Percentiles rank a stretch among this genome's conserved stretches.
Evolutionary conservation across 2,888 invertebrate genomes (phyloP).

Genomic region (Nipponacmea schrenckii): DNA sequence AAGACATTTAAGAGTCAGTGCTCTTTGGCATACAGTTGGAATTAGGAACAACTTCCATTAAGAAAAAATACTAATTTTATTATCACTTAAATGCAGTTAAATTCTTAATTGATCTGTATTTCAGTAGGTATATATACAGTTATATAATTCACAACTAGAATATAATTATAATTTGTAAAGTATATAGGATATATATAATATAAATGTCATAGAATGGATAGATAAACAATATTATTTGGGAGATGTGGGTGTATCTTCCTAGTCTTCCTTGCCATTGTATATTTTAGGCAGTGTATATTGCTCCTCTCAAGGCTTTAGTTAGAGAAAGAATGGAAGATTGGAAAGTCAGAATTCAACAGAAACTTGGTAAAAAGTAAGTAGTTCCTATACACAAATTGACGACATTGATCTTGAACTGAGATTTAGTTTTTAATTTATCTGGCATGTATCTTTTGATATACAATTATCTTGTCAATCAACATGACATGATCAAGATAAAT

Average conservation of each 20-base stretch:
- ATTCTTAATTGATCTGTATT: background rate
- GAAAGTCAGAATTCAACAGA: slow-evolving; percentile 70
- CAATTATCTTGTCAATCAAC: slow-evolving; percentile 6
- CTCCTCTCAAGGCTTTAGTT: slow-evolving; percentile 96
- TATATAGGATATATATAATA: background rate
- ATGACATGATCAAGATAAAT: too few species aligned
- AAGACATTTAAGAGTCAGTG: too few species aligned
- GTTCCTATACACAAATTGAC: background rate
- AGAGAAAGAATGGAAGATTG: slow-evolving; percentile 96
- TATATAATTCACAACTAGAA: background rate
- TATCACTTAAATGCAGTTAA: too few species aligned
- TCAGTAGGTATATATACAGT: background rate
- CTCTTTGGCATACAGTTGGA: too few species aligned
- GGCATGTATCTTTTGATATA: background rate
- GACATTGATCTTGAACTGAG: background rate
- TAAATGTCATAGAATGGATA: too few species aligned
- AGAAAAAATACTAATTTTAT: too few species aligned
- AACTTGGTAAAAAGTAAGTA: slow-evolving; percentile 72
- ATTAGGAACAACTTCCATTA: too few species aligned
- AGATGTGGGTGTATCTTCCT: too few species aligned
- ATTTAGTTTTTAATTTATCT: background rate
- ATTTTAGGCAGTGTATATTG: slow-evolving; percentile 88
- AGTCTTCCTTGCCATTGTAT: background rate
- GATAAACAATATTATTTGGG: too few species aligned
- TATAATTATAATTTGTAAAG: background rate